Percentiles rank a stretch among this genome's conserved stretches.
phyloP scores from a whole-genome alignment of 1,140 invertebrate species.

The Forficula auricularia region DNA sequence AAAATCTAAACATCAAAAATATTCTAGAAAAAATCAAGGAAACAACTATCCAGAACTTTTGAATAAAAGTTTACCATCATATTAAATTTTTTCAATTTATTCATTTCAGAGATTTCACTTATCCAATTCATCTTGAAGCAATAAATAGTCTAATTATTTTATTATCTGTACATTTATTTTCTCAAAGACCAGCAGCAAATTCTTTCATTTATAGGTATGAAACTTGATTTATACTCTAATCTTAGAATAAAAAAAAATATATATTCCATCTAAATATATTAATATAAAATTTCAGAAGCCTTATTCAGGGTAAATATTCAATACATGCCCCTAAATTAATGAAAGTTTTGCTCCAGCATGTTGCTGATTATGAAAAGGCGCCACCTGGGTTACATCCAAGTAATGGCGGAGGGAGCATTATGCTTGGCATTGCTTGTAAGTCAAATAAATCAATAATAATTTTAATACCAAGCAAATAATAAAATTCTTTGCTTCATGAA shows the following conservation, averaged over 20 bases:
- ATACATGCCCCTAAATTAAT: conserved; percentile 55
- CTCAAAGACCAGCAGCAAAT: conserved; percentile 43
- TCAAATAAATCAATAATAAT: conserved; percentile 15
- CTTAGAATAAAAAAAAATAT: background rate
- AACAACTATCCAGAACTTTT: no score
- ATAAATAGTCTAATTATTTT: conserved; percentile 72
- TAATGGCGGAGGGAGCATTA: conserved; percentile 53
- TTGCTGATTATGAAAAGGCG: conserved; percentile 53
- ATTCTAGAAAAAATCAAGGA: background rate
- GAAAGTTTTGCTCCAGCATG: conserved; percentile 58
- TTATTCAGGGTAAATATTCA: conserved; percentile 53
- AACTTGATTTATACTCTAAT: background rate
- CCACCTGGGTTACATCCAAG: conserved; percentile 43
- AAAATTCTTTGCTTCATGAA: no score
- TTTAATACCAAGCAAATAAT: no score
- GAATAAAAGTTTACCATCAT: background rate
- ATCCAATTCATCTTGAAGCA: conserved; percentile 71
- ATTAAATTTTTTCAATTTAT: conserved; percentile 31
- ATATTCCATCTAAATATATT: background rate
- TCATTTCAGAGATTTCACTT: conserved; percentile 63
- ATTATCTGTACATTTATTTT: conserved; percentile 75
- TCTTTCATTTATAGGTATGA: conserved; percentile 41
- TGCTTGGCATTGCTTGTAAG: conserved; percentile 64
- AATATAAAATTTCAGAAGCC: conserved; percentile 32
- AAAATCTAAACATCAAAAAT: no score